phyloP scores from a whole-genome alignment of 2,797 vertebrate genomes.

The Allobates femoralis region DNA sequence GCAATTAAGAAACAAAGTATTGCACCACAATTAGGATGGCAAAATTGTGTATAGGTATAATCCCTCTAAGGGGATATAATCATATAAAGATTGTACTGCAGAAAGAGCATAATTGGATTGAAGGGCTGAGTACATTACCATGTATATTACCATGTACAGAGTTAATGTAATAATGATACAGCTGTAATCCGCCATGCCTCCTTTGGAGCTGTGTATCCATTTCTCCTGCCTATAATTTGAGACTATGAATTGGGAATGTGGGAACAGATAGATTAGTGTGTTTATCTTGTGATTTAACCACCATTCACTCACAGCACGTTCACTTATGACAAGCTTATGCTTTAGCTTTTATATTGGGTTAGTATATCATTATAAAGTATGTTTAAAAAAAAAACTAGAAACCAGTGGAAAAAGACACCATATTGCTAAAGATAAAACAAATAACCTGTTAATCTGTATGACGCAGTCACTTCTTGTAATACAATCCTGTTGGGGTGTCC shows the following conservation, averaged over 20 bases:
- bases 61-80: conserved; percentile 37
- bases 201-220: background rate
- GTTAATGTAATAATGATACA: conserved; percentile 38
- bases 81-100: conserved; percentile 6
- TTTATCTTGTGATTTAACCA: conserved; percentile 1
- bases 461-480: too few species aligned
- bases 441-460: background rate
- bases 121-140: conserved; percentile 20
- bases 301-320: background rate
- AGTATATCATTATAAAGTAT: background rate
- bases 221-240: background rate
- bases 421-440: background rate
- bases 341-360: background rate
- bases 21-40: conserved; percentile 33
- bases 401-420: background rate
- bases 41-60: conserved; percentile 14
- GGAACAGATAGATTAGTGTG: background rate
- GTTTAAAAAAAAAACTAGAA: background rate
- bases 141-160: conserved; percentile 16
- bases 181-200: conserved; percentile 1
- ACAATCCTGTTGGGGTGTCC: too few species aligned
- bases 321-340: background rate
- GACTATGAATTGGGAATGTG: background rate
- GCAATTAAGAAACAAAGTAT: background rate
- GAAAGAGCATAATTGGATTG: conserved; percentile 39